Conservation (phyloP, 2,113 vertebrate genomes). For the Nibea coibor region DNA sequence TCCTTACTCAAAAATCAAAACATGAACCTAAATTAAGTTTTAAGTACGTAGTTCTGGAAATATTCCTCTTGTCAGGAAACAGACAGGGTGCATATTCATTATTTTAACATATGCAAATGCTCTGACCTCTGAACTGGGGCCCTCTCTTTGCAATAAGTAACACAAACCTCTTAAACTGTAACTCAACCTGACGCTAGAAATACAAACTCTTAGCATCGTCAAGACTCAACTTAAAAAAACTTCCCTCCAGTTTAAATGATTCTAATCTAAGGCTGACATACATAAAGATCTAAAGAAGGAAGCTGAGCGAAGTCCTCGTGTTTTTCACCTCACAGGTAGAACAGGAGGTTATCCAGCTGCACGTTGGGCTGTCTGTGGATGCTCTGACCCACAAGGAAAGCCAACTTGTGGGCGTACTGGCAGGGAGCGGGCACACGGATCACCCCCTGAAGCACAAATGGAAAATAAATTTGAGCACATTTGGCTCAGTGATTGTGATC, state of each 20-base stretch:
- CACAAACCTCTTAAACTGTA: background rate
- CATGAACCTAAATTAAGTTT: background rate
- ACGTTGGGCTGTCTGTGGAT: conserved; percentile 89
- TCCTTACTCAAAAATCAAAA: background rate
- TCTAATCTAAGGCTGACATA: background rate
- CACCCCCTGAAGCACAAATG: conserved; percentile 84
- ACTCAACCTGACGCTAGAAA: background rate
- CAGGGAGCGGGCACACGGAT: conserved; percentile 95
- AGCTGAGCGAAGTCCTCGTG: background rate
- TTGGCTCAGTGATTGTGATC: background rate
- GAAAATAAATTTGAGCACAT: background rate
- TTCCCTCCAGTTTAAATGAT: background rate
- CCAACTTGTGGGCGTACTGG: conserved; percentile 96
- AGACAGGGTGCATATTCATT: background rate
- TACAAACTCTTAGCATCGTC: background rate
- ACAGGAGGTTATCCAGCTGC: conserved; percentile 89
- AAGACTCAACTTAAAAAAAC: background rate
- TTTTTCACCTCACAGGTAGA: conserved; percentile 87
- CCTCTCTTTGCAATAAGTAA: background rate
- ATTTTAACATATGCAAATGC: background rate
- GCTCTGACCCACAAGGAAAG: conserved; percentile 95
- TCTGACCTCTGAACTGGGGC: background rate
- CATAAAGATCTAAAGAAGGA: no score
- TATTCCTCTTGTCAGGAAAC: background rate
- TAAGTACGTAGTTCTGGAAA: background rate